These are phyloP conservation scores for Hydropotes inermis DNA, from an alignment of 2,113 vertebrate genomes.

Conservation along the genomic window DNA sequence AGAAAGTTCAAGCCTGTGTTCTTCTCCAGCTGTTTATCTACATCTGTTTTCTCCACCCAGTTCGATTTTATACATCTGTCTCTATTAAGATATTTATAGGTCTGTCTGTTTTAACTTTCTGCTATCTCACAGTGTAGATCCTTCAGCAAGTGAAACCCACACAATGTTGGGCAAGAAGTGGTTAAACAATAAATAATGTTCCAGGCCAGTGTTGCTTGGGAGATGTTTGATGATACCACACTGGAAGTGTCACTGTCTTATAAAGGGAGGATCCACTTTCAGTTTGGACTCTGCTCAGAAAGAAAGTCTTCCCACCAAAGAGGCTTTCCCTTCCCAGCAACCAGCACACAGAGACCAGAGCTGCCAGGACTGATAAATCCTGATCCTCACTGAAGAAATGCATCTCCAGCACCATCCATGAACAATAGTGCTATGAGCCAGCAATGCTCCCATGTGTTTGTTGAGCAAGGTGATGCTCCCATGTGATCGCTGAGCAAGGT, in stretches of 20 bases:
- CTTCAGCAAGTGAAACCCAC: constrained; percentile 33
- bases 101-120: constrained; percentile 48
- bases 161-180: neutral
- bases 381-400: neutral
- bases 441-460: no score
- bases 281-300: constrained; percentile 25
- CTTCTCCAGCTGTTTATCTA: constrained; percentile 17
- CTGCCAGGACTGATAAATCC: neutral
- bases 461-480: neutral
- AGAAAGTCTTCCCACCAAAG: constrained; percentile 11
- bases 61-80: constrained; percentile 7
- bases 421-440: neutral
- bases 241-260: neutral
- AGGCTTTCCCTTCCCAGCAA: constrained; percentile 29
- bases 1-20: neutral
- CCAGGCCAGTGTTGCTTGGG: neutral
- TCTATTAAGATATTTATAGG: constrained; percentile 12
- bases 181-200: neutral
- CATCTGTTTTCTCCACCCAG: neutral
- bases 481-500: neutral
- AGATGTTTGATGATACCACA: neutral
- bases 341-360: neutral
- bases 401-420: neutral
- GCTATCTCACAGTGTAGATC: neutral
- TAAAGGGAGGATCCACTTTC: neutral